These are phyloP conservation scores for Crambe crambe DNA, from an alignment of 37 sponge, comb jelly and placozoan species.

Conservation along the genomic window DNA sequence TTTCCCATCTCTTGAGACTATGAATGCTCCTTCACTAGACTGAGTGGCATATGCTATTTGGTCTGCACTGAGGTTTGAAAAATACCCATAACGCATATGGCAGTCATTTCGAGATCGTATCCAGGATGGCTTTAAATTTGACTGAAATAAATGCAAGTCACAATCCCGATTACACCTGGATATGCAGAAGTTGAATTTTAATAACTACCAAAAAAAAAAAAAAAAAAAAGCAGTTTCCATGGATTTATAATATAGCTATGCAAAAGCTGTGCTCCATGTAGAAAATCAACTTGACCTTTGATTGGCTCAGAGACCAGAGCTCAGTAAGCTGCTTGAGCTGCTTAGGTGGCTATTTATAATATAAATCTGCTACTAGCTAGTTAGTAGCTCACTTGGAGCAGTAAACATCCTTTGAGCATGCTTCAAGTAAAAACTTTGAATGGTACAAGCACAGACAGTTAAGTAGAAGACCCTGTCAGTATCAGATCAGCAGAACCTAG, in stretches of 20 bases:
- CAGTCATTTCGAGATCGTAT: background rate
- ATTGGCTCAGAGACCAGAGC: background rate
- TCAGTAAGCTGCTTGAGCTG: no score
- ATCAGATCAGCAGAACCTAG: no score
- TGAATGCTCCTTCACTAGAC: conserved; percentile 46
- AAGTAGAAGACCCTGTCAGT: no score
- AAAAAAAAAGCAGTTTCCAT: background rate
- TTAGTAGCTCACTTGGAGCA: no score
- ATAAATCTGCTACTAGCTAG: no score
- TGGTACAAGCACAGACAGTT: no score
- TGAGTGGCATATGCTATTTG: conserved; percentile 57
- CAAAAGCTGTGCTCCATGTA: background rate
- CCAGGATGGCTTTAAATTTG: background rate
- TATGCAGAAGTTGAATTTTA: no score
- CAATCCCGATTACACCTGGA: conserved; percentile 8
- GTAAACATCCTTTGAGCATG: no score
- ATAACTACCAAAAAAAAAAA: background rate
- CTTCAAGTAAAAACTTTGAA: no score
- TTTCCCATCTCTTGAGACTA: background rate
- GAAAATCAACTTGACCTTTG: background rate
- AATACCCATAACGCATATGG: background rate
- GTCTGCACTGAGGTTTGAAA: conserved; percentile 12
- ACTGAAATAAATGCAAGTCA: conserved; percentile 5
- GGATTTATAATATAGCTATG: background rate
- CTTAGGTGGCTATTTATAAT: no score